Percentiles rank a stretch among this genome's conserved stretches.
Conservation (phyloP, 1,140 invertebrate genomes). For the Aphis gossypii region DNA sequence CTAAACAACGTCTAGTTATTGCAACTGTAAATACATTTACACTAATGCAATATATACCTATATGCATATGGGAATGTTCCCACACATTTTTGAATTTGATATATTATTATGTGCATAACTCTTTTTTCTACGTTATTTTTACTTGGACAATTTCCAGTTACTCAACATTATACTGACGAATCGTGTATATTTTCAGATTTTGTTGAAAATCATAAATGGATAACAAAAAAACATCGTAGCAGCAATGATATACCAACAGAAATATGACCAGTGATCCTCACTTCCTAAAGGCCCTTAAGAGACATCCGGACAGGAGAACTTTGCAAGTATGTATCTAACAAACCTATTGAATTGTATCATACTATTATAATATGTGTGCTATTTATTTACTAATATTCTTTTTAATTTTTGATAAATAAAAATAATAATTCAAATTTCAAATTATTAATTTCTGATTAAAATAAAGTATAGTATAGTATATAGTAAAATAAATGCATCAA, state of each 20-base stretch:
- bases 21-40: conserved; percentile 27
- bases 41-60: neutral
- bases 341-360: neutral
- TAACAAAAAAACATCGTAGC: conserved; percentile 56
- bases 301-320: conserved; percentile 70
- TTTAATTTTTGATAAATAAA: neutral
- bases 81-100: conserved; percentile 34
- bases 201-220: conserved; percentile 24
- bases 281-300: conserved; percentile 71
- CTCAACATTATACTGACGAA: conserved; percentile 26
- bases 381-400: neutral
- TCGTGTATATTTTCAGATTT: conserved; percentile 53
- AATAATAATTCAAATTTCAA: neutral
- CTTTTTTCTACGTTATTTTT: conserved; percentile 30
- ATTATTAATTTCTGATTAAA: neutral
- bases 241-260: conserved; percentile 60
- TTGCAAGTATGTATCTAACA: conserved; percentile 66
- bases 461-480: neutral
- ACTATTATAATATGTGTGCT: neutral
- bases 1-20: neutral
- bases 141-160: conserved; percentile 45
- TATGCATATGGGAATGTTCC: conserved; percentile 39
- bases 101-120: conserved; percentile 1
- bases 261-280: conserved; percentile 68
- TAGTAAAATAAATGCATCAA: neutral